Base-by-base conservation (phyloP, 1,140 invertebrate species). In the Drosophila melanogaster region DNA sequence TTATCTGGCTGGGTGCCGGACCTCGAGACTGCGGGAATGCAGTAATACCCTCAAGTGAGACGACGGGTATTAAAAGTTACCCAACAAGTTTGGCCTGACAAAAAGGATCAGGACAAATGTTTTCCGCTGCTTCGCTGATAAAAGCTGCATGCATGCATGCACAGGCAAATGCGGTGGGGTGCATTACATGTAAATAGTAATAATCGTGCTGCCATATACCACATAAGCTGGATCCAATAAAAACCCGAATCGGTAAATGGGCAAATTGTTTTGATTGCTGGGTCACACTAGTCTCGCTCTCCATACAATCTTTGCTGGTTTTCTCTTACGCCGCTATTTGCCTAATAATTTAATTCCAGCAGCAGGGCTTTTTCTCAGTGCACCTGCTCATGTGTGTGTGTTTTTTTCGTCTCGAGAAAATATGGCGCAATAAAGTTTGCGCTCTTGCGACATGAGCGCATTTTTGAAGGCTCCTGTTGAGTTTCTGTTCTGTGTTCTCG, bases 341-440 rank as follows among this genome's bases (percentile, higher is more conserved):
- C 14, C 4, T 10, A 41, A 10, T 17, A 10, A 17, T 17, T 17
- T 17, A 17, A 3, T 17, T 10, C 17, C 4, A 0, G 4, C 4
- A 22, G 19, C 19, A 3, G 2, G 19, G n/a, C 15, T 57, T 57
- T n/a, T 11, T 33, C 0, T 4, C 24, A 22, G 65, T 70, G 54
- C 10, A 26, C 26, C 47, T 33, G 47, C 33, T 17, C 47, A 22
- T 22, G 24, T 50, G 15, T 30, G 17, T 37, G 50, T 60, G 47
- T 53, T 54, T 58, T 58, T 43, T 58, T 50, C 41, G 44, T 55
- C 79, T 69, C 75, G 69, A 83, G 79, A 81, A 81, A 81, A 83
- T 81, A 81, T 81, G 79, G 79, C 72, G 79, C 79, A 83, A 81
- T 83, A 81, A 83, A 81, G 79, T 83, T 83, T 60, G 58, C 64